A percentile compares a stretch with the other conserved stretches of the same genome.
Evolutionary conservation across 2,113 vertebrate genomes (phyloP).

Genomic region (Osmerus eperlanus): DNA sequence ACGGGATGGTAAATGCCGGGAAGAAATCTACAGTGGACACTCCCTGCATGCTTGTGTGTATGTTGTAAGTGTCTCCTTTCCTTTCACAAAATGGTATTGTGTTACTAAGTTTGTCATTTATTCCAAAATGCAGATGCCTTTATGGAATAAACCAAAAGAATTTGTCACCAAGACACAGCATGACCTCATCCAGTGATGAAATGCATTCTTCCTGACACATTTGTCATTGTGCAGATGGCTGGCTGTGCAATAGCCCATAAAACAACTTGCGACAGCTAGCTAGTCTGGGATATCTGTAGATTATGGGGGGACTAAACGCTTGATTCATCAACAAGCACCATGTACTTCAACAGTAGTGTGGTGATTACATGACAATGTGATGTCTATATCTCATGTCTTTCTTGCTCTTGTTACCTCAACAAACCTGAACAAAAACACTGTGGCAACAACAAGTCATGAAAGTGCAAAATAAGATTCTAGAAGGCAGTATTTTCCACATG

Average conservation of each 20-base stretch:
- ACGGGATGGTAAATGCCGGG: no score
- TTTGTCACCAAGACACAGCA: slow-evolving; percentile 14
- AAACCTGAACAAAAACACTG: slow-evolving; percentile 17
- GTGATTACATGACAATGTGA: slow-evolving; percentile 10
- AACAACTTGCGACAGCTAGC: slow-evolving; percentile 10
- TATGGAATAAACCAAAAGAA: no score
- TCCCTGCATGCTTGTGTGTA: no score
- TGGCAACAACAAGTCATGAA: slow-evolving; percentile 20
- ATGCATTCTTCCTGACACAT: slow-evolving; percentile 29
- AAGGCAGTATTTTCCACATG: no score
- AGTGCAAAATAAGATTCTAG: no score
- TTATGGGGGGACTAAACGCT: slow-evolving; percentile 33
- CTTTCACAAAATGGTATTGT: no score
- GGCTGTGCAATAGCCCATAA: slow-evolving; percentile 28
- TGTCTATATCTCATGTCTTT: slow-evolving; percentile 28
- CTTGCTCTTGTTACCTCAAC: background rate
- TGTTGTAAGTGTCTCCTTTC: no score
- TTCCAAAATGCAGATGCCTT: background rate
- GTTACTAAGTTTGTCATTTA: background rate
- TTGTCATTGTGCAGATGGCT: slow-evolving; percentile 48
- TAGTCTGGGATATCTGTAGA: slow-evolving; percentile 28
- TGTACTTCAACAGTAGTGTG: slow-evolving; percentile 27
- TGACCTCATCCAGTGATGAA: slow-evolving; percentile 35
- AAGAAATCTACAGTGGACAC: no score
- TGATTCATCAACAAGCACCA: slow-evolving; percentile 33